Base-by-base conservation (phyloP, 2,888 invertebrate genomes). In the Therioaphis trifolii region DNA sequence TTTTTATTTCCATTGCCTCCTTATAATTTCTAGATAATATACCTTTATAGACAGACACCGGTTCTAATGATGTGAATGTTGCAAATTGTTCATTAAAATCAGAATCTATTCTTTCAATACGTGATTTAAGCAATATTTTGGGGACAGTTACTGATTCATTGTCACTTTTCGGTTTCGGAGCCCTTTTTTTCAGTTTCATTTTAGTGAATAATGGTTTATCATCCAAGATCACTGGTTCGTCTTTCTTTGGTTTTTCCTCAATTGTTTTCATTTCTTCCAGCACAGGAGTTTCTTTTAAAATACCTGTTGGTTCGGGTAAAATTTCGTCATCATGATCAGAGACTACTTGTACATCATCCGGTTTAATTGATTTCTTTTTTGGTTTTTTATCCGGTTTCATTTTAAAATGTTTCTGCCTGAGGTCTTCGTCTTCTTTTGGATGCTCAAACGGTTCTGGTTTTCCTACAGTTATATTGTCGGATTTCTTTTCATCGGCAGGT, bases 111-210 rank as follows among this genome's bases (percentile, higher is more conserved):
- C 90, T 91, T 63, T 89, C 90, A n/a, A 94, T 93, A 86, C 93
- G 91, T 88, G 94, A 94, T 87, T 93, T 93, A 0, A 95, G 89
- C 87, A 93, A 90, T 77, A 93, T 90, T 88, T 93, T 93, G 0
- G 93, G 94, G 82, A 94, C 88, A 79, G 88, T 88, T 4, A 89
- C 87, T 12, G 88, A 86, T 52, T 88, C 87, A 11, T 88, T 85
- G 85, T 90, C 90, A 86, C 89, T 89, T 86, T 91, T 91, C 14
- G 91, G 90, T 85, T 90, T 89, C 14, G 89, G 87, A 0, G 88
- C 87, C 0, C 88, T 87, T 85, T 88, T 89, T 84, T 89, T 89
- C 68, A 89, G 80, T 12, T 88, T 86, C 2, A 94, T 89, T 88
- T 92, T 91, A 79, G 92, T 91, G 86, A 93, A 92, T 84, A 91